These are phyloP conservation scores for Alviniconcha marisindica DNA, from an alignment of 1,140 invertebrate species.

Conservation along the genomic window DNA sequence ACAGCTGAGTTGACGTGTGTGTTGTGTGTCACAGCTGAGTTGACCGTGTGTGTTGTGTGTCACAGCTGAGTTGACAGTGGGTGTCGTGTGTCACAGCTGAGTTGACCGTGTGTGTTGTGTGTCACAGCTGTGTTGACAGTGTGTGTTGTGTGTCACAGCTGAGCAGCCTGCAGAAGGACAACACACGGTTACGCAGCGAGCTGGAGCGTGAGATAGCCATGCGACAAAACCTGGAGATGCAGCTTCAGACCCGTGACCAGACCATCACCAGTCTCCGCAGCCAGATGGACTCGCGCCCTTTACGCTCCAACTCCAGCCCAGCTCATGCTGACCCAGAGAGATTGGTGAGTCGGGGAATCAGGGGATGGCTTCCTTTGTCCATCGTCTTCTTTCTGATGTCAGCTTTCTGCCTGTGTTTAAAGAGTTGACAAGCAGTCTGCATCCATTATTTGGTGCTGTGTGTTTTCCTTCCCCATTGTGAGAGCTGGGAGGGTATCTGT, in stretches of 20 bases:
- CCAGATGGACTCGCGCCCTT: slow-evolving; percentile 61
- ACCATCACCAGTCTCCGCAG: slow-evolving; percentile 65
- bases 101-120: too few relatives aligned
- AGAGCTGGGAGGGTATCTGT: too few relatives aligned
- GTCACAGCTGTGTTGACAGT: too few relatives aligned
- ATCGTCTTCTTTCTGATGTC: not conserved
- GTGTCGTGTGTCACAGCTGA: too few relatives aligned
- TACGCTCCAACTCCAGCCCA: slow-evolving; percentile 53
- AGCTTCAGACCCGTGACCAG: slow-evolving; percentile 73
- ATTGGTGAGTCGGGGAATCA: slow-evolving; percentile 33
- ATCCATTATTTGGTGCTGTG: too few relatives aligned
- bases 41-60: too few relatives aligned
- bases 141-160: slow-evolving; percentile 55
- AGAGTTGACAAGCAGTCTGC: not conserved
- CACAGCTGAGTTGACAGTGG: too few relatives aligned
- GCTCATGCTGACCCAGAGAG: slow-evolving; percentile 48
- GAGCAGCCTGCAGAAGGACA: slow-evolving; percentile 71
- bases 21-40: too few relatives aligned
- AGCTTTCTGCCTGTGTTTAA: not conserved
- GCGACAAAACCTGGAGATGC: slow-evolving; percentile 72
- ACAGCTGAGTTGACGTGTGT: too few relatives aligned
- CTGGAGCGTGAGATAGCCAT: slow-evolving; percentile 70
- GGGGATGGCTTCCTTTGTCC: not conserved
- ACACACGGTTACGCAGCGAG: slow-evolving; percentile 66
- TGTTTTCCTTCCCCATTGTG: too few relatives aligned